Base-by-base conservation (phyloP, 2,113 vertebrate genomes). In the Pontoporia blainvillei region DNA sequence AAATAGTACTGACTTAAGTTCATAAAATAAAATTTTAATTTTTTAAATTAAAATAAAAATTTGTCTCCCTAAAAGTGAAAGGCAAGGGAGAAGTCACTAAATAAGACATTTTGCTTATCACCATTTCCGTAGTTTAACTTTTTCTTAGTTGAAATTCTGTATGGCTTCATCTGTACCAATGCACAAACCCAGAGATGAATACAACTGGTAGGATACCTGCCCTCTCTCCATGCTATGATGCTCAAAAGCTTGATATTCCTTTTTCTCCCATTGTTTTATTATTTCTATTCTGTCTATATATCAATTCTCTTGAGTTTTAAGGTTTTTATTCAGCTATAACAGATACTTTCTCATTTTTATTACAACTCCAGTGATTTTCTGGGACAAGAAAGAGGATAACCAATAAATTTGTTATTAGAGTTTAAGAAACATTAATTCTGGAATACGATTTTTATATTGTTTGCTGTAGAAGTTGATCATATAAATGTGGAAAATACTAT, bases 361-460 rank as follows among this genome's bases (percentile, higher is more conserved):
- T 95, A 92, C 20, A 78, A 67, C n/a, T 67, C 20, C 44, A 73
- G 5, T 86, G 61, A 92, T 17, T 86, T 93, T 84, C 69, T 73
- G 8, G 29, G 46, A 72, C 36, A 86, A 66, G 7, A 31, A 96
- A 84, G 6, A 75, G 18, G 86, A 23, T 39, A 89, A 85, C 5
- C 57, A 88, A 62, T 78, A 75, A 73, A 64, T 25, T 69, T 91
- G 4, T 41, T 86, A 64, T 66, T 91, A 59, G 31, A 62, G 18
- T 78, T 79, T 78, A 72, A 78, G 44, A 94, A 86, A 86, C 15
- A 90, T 54, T 93, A 95, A 44, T 71, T 95, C 36, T 90, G 18
- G 6, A 20, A 61, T 93, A 76, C 29, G 29, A 18, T n/a, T 64
- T 31, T 59, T 34, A 21, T 10, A 39, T 61, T 76, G 11, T 61